These are phyloP conservation scores for Phrynocephalus forsythii DNA, from an alignment of 2,797 vertebrate genomes.

Conservation along the genomic window DNA sequence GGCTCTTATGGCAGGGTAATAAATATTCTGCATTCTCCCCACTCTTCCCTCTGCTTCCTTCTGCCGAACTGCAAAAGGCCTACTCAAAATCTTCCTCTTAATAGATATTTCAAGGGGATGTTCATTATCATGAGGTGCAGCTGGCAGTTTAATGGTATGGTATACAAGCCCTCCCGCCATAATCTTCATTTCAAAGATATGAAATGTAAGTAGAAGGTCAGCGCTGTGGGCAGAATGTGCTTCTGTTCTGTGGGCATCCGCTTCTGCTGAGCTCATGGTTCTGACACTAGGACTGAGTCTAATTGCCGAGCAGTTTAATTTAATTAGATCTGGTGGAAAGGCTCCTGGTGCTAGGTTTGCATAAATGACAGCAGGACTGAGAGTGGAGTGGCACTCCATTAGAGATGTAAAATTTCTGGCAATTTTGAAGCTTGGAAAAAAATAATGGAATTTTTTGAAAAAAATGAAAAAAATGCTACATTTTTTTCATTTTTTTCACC, in stretches of 20 bases:
- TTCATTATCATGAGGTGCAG: slow-evolving; percentile 42
- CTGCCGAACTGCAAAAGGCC: background rate
- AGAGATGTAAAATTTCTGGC: background rate
- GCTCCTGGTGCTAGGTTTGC: slow-evolving; percentile 23
- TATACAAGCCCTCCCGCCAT: slow-evolving; percentile 61
- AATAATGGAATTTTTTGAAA: too few relatives aligned
- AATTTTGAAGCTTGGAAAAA: too few relatives aligned
- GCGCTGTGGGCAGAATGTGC: slow-evolving; percentile 39
- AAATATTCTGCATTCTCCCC: background rate
- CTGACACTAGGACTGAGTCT: slow-evolving; percentile 20
- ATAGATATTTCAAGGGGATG: slow-evolving; percentile 42
- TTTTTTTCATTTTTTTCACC: too few relatives aligned
- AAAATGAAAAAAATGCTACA: too few relatives aligned
- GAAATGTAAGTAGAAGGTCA: slow-evolving; percentile 56
- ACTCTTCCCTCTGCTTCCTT: background rate
- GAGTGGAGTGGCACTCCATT: background rate
- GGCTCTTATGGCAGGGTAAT: background rate
- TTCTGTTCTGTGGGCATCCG: slow-evolving; percentile 17
- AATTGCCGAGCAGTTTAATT: slow-evolving; percentile 35
- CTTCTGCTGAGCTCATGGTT: slow-evolving; percentile 43
- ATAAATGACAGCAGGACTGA: background rate
- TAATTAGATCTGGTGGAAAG: slow-evolving; percentile 19
- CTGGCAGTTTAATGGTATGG: slow-evolving; percentile 56
- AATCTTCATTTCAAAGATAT: slow-evolving; percentile 59
- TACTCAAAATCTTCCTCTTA: slow-evolving; percentile 53